Conservation (phyloP, 2,888 invertebrate species). For the Spialia ferax region DNA sequence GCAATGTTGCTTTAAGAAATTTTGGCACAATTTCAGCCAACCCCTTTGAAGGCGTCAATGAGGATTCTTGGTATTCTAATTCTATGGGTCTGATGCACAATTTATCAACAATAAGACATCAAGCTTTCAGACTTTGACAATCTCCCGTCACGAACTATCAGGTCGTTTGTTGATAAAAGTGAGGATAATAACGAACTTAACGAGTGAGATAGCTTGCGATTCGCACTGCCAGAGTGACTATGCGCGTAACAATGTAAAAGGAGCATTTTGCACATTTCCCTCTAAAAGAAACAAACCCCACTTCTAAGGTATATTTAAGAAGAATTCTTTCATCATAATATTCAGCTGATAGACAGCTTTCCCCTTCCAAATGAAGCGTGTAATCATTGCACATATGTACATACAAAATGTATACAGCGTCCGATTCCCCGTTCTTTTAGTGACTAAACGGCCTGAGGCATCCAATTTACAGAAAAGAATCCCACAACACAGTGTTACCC, state of each 20-base stretch:
- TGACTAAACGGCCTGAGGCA: conserved; percentile 79
- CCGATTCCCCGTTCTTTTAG: conserved; percentile 65
- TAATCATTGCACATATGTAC: conserved; percentile 63
- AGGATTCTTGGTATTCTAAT: too few relatives aligned
- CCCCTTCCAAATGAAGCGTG: conserved; percentile 73
- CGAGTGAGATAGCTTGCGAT: too few relatives aligned
- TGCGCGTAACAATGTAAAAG: neutral
- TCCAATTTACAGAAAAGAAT: conserved; percentile 85
- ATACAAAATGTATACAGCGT: conserved; percentile 54
- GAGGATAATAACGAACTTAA: too few relatives aligned
- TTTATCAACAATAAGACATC: too few relatives aligned
- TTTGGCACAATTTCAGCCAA: too few relatives aligned
- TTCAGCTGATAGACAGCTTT: conserved; percentile 26
- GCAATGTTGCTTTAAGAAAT: too few relatives aligned
- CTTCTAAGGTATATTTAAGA: neutral
- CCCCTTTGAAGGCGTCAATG: too few relatives aligned
- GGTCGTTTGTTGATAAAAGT: too few relatives aligned
- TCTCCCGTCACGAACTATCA: too few relatives aligned
- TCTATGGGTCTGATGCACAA: too few relatives aligned
- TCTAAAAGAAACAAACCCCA: neutral
- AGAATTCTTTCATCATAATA: conserved; percentile 7
- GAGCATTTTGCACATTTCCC: neutral
- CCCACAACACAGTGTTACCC: conserved; percentile 78
- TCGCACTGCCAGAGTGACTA: conserved; percentile 8
- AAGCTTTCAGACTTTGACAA: too few relatives aligned